phyloP scores from a whole-genome alignment of 2,797 vertebrate species.

The Halcyon badia region DNA sequence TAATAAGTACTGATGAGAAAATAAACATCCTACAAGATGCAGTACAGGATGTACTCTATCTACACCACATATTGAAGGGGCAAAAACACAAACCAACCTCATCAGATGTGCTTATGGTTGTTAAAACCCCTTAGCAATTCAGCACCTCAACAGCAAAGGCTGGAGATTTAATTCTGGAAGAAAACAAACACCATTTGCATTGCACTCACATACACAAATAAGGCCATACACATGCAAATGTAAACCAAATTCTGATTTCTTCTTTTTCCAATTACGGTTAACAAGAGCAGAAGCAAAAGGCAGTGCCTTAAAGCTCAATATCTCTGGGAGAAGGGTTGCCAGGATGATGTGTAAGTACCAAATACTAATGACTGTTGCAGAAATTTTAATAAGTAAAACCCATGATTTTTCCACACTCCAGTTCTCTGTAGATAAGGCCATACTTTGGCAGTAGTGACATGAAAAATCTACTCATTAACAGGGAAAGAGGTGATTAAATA shows the following conservation, averaged over 20 bases:
- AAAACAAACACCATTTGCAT: neutral
- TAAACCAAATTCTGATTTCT: neutral
- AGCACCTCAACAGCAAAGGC: neutral
- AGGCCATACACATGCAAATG: neutral
- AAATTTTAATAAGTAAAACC: neutral
- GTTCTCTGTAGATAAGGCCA: neutral
- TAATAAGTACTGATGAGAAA: neutral
- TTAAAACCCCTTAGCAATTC: neutral
- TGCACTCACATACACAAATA: neutral
- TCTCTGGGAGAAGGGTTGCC: neutral
- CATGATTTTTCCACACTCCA: neutral
- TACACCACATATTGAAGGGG: neutral
- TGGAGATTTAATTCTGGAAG: neutral
- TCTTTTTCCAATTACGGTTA: neutral
- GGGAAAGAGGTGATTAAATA: neutral
- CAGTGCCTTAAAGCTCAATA: neutral
- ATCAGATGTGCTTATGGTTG: neutral
- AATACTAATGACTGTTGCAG: neutral
- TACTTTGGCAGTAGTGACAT: neutral
- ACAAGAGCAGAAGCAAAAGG: neutral
- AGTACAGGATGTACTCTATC: neutral
- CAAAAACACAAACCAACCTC: neutral
- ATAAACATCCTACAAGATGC: neutral
- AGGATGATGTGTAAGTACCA: neutral
- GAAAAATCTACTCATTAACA: neutral